Evolutionary conservation across 2,888 invertebrate species (phyloP).

Genomic region (Alviniconcha strummeri): DNA sequence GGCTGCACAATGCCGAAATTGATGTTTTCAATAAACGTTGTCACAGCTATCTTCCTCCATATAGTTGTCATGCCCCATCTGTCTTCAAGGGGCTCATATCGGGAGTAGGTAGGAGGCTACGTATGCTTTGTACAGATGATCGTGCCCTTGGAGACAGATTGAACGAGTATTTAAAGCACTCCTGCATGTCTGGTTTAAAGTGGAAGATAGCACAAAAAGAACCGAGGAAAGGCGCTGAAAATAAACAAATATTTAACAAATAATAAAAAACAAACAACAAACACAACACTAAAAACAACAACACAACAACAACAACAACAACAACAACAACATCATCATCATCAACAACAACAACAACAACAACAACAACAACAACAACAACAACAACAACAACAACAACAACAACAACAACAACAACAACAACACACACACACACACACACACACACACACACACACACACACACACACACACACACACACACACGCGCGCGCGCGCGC

Average conservation of each 20-base stretch:
- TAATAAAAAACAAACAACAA: neutral
- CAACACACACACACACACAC: neutral
- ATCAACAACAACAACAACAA: neutral
- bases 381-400: too few species aligned
- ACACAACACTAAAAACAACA: too few species aligned
- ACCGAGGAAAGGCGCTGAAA: too few species aligned
- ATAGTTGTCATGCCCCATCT: neutral
- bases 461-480: neutral
- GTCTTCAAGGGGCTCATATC: neutral
- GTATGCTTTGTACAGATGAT: too few species aligned
- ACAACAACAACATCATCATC: too few species aligned
- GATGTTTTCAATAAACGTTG: neutral
- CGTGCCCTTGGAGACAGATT: too few species aligned
- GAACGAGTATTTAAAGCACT: too few species aligned
- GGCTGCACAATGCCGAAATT: too few species aligned
- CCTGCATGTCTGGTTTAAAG: too few species aligned
- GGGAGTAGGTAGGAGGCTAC: too few species aligned
- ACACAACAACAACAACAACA: too few species aligned
- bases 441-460: constrained; percentile 11
- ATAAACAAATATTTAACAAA: neutral
- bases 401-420: neutral
- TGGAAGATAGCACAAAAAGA: too few species aligned
- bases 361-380: neutral
- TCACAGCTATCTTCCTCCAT: neutral
- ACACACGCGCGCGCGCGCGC: neutral